Evolutionary conservation across 1,140 invertebrate genomes (phyloP).

Genomic region (Drosophila erecta): DNA sequence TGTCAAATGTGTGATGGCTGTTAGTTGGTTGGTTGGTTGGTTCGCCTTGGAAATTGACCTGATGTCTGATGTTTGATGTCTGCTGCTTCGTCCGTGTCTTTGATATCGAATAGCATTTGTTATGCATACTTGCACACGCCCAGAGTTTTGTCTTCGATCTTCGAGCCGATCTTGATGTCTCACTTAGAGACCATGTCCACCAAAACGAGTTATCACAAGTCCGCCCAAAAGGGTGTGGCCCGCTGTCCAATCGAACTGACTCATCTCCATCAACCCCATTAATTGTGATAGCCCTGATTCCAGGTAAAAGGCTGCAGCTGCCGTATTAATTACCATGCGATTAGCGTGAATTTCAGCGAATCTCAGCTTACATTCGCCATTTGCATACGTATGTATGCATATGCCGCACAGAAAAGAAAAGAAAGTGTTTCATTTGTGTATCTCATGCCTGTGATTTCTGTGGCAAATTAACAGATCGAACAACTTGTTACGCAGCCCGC

Average conservation of each 20-base stretch:
- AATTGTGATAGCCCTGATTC: slow-evolving; percentile 20
- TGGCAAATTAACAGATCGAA: slow-evolving; percentile 70
- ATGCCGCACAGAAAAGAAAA: slow-evolving; percentile 38
- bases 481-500: slow-evolving; percentile 53
- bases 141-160: slow-evolving; percentile 14
- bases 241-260: slow-evolving; percentile 6
- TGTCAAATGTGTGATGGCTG: slow-evolving; percentile 51
- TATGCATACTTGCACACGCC: slow-evolving; percentile 41
- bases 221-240: neutral
- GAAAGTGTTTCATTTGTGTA: slow-evolving; percentile 68
- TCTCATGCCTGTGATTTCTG: slow-evolving; percentile 37
- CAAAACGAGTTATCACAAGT: slow-evolving; percentile 19
- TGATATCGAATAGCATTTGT: slow-evolving; percentile 26
- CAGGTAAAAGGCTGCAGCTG: slow-evolving; percentile 47
- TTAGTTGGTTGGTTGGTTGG: neutral
- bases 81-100: slow-evolving; percentile 13
- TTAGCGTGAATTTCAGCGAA: slow-evolving; percentile 13
- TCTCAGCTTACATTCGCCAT: slow-evolving; percentile 50
- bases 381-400: slow-evolving; percentile 17
- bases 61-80: slow-evolving; percentile 12
- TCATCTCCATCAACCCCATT: slow-evolving; percentile 20
- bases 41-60: slow-evolving; percentile 52
- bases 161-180: slow-evolving; percentile 36
- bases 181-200: slow-evolving; percentile 10
- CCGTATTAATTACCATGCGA: slow-evolving; percentile 32